Evolutionary conservation across 2,113 vertebrate species (phyloP), one percentile per base, ranked within the genome.

Genomic region (Nothocercus nigrocapillus): DNA sequence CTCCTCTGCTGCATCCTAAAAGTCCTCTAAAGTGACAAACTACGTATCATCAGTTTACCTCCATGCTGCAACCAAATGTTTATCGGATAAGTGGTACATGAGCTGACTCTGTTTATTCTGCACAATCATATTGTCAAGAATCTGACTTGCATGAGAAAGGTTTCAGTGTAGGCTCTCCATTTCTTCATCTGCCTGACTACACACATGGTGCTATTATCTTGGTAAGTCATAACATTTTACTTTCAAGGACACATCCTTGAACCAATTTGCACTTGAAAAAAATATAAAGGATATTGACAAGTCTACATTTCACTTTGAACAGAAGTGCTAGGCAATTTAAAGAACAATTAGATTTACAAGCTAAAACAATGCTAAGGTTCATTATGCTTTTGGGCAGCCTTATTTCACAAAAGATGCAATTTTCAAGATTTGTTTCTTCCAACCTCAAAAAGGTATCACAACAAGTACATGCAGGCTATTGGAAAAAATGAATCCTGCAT

Each of bases 31-130:
- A 90, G 88, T 75, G 93, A 78, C 9, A 72, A 66, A 68, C 80
- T 34, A 38, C 54, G 7, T 67, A 84, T 78, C 85, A 90, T 80
- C 90, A 94, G 66, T 72, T 51, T 89, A 56, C 28, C 10, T 82
- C 44, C 45, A 67, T 61, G 61, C 86, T 84, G 67, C 7, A 40
- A 34, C 73, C 90, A 95, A 83, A 86, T 93, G 86, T 81, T 92
- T 61, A 92, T 82, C 73, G 93, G 78, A 59, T 72, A 86, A 83
- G 34, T 32, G 32, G 88, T 0, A 78, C 61, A 91, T 59, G 40
- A 91, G 79, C 49, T 94, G 79, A 70, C 70, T 85, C 69, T 56
- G 38, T 73, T 85, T 83, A 85, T 70, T 90, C 56, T 0, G 0
- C 40, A 77, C 42, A 59, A 75, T 47, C 45, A 42, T 38, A 90